Percentiles rank a stretch among this genome's conserved stretches.
phyloP scores from a whole-genome alignment of 2,113 vertebrate species.

The Sander lucioperca region DNA sequence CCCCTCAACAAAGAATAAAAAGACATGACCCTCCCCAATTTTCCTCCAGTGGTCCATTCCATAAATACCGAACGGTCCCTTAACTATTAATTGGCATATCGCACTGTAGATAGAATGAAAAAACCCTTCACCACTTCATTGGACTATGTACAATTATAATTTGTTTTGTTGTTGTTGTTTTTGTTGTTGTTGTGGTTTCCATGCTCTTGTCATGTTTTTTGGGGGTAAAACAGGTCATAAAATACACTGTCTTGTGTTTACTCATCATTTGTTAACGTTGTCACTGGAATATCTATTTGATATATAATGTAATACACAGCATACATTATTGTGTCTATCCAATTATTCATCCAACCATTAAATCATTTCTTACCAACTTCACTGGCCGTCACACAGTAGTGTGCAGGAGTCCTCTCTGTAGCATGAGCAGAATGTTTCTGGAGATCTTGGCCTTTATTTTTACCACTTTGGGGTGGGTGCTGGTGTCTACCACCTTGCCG shows the following conservation, averaged over 20 bases:
- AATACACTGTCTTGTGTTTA: slow-evolving; percentile 35
- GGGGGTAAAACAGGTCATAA: too few species aligned
- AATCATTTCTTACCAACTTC: too few species aligned
- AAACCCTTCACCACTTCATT: neutral
- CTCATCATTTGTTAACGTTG: neutral
- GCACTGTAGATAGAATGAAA: neutral
- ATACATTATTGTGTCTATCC: neutral
- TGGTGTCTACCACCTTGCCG: slow-evolving; percentile 92
- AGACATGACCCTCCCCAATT: too few species aligned
- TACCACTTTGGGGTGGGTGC: slow-evolving; percentile 89
- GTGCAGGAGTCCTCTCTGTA: slow-evolving; percentile 12
- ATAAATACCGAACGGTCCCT: too few species aligned
- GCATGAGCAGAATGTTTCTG: slow-evolving; percentile 85
- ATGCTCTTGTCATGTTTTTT: neutral
- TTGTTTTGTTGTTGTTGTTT: too few species aligned
- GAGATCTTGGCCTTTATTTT: slow-evolving; percentile 91
- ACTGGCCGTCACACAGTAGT: too few species aligned
- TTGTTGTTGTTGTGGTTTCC: neutral
- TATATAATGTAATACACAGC: slow-evolving; percentile 7
- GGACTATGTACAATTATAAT: neutral
- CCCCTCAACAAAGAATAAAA: too few species aligned
- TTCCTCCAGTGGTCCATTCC: too few species aligned
- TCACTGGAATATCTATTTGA: neutral
- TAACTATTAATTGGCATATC: neutral
- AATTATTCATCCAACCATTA: too few species aligned